phyloP scores from a whole-genome alignment of 1,140 invertebrate genomes.

The Dendrolimus kikuchii region DNA sequence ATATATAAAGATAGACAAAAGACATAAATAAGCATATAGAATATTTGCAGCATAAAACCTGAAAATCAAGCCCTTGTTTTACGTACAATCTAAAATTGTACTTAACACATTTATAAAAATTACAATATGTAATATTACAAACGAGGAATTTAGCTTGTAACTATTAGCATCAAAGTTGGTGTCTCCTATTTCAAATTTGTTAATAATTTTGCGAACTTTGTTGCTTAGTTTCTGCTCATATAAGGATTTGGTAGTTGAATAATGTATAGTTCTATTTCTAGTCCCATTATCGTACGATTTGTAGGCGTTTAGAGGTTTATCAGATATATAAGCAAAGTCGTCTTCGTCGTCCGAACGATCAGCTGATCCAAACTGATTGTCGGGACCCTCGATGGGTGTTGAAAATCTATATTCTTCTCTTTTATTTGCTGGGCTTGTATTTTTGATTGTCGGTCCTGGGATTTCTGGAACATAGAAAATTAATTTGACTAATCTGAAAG shows the following conservation, averaged over 20 bases:
- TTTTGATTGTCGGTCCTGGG: conserved; percentile 35
- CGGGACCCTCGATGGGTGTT: conserved; percentile 52
- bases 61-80: neutral
- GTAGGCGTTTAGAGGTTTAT: conserved; percentile 19
- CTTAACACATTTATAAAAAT: neutral
- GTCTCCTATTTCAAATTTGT: conserved; percentile 43
- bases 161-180: conserved; percentile 24
- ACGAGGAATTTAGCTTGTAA: conserved; percentile 9
- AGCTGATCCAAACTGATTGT: conserved; percentile 59
- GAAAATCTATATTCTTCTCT: conserved; percentile 53
- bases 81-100: conserved; percentile 1
- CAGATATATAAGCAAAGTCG: conserved; percentile 32
- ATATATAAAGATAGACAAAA: no score
- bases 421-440: conserved; percentile 32
- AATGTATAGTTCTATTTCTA: conserved; percentile 29
- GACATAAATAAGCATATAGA: no score
- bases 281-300: conserved; percentile 26
- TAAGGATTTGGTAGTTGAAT: conserved; percentile 17
- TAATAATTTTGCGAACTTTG: conserved; percentile 54
- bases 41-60: no score
- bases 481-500: neutral
- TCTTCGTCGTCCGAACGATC: conserved; percentile 61
- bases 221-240: conserved; percentile 53
- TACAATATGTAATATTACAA: neutral
- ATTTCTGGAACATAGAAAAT: conserved; percentile 36